A percentile compares a stretch with the other conserved stretches of the same genome.
phyloP scores from a whole-genome alignment of 2,888 invertebrate species.

The Pomacea canaliculata region DNA sequence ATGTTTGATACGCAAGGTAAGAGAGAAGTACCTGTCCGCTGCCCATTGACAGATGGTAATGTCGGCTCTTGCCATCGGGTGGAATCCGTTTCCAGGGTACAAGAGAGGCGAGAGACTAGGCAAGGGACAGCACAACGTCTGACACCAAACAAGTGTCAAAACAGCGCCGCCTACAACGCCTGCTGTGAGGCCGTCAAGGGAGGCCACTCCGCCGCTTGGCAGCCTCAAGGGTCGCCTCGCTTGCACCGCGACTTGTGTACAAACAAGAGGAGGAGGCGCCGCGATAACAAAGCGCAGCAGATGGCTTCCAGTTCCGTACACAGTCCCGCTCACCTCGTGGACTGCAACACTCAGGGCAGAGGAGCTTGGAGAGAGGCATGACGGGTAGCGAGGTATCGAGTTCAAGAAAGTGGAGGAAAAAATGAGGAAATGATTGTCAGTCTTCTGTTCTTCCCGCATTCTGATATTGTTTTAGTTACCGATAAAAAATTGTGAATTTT shows the following conservation, averaged over 20 bases:
- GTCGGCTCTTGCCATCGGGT: background rate
- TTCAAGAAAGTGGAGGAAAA: too few species aligned
- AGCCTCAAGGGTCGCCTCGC: background rate
- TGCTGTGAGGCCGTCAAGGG: background rate
- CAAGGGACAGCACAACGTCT: background rate
- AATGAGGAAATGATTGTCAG: too few species aligned
- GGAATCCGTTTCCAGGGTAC: background rate
- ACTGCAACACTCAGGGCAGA: too few species aligned
- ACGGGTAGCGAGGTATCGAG: too few species aligned
- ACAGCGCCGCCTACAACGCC: background rate
- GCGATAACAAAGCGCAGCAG: background rate
- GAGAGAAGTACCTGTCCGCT: too few species aligned
- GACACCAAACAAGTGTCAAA: background rate
- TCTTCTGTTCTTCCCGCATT: too few species aligned
- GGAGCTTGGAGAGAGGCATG: too few species aligned
- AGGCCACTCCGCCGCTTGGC: background rate
- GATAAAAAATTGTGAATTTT: too few species aligned
- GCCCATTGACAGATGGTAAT: too few species aligned
- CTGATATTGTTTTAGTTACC: too few species aligned
- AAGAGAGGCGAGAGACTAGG: background rate
- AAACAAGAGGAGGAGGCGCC: background rate
- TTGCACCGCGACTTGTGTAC: constrained; percentile 7
- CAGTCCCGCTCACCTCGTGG: background rate
- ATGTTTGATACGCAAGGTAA: too few species aligned
- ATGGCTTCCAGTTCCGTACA: background rate